These are phyloP conservation scores for Lepidotrigona ventralis DNA, from an alignment of 1,140 invertebrate genomes.

Conservation along the genomic window DNA sequence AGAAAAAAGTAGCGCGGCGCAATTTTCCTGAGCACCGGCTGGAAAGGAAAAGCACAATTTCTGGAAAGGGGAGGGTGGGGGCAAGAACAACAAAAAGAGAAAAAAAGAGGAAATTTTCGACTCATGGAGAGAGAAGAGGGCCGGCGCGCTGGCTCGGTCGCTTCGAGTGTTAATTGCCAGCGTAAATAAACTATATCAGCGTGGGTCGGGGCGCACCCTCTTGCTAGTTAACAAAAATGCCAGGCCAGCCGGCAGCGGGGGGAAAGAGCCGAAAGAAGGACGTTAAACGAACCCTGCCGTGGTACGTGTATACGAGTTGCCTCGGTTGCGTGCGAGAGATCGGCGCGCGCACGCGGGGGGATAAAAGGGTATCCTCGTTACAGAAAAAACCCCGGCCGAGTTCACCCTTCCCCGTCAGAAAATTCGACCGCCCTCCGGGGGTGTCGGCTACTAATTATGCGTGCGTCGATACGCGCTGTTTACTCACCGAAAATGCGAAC, in stretches of 20 bases:
- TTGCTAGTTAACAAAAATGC: slow-evolving; percentile 45
- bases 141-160: background rate
- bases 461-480: slow-evolving; percentile 73
- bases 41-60: slow-evolving; percentile 48
- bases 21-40: background rate
- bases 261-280: slow-evolving; percentile 32
- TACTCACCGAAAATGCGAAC: slow-evolving; percentile 73
- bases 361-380: slow-evolving; percentile 66
- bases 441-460: slow-evolving; percentile 77
- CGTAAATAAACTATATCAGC: slow-evolving; percentile 46
- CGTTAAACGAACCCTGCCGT: slow-evolving; percentile 50
- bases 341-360: slow-evolving; percentile 39
- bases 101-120: background rate
- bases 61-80: background rate
- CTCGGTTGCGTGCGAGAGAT: slow-evolving; percentile 55
- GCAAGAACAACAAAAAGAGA: too few relatives aligned
- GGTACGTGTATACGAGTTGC: slow-evolving; percentile 25
- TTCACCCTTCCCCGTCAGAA: slow-evolving; percentile 44
- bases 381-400: slow-evolving; percentile 40
- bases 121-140: too few relatives aligned
- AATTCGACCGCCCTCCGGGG: slow-evolving; percentile 56
- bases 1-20: background rate
- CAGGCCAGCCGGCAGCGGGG: slow-evolving; percentile 15
- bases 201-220: slow-evolving; percentile 36
- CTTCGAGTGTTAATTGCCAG: slow-evolving; percentile 41